Evolutionary conservation across 2,113 vertebrate genomes (phyloP).

Genomic region (Menidia beryllina): DNA sequence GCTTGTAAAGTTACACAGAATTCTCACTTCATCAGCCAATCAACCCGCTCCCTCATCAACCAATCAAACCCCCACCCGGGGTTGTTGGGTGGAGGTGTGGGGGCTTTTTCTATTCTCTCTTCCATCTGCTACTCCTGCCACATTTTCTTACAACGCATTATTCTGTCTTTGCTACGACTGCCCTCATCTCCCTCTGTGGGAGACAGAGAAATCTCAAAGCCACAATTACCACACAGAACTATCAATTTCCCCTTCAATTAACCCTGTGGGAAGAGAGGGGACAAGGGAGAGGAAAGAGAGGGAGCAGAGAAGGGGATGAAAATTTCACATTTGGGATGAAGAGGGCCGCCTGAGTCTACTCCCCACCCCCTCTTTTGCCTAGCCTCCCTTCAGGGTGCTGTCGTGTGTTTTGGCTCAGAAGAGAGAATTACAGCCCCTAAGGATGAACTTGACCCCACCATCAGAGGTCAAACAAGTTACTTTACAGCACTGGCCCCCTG

Average conservation of each 20-base stretch:
- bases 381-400: conserved; percentile 31
- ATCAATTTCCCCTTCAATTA: conserved; percentile 83
- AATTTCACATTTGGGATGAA: conserved; percentile 72
- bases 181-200: conserved; percentile 68
- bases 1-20: conserved; percentile 59
- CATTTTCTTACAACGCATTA: conserved; percentile 36
- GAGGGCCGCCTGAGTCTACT: conserved; percentile 4
- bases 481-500: conserved; percentile 41
- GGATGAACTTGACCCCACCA: conserved; percentile 68
- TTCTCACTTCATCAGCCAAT: conserved; percentile 50
- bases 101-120: conserved; percentile 28
- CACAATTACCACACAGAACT: conserved; percentile 81
- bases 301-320: conserved; percentile 47
- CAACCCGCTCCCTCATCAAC: conserved; percentile 68
- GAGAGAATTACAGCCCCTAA: conserved; percentile 56
- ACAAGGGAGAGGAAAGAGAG: conserved; percentile 33
- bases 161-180: conserved; percentile 55
- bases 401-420: conserved; percentile 47
- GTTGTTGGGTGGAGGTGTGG: neutral
- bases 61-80: conserved; percentile 62
- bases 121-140: conserved; percentile 34
- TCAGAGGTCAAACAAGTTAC: conserved; percentile 71
- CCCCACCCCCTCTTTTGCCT: neutral
- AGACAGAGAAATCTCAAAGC: conserved; percentile 76
- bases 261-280: conserved; percentile 73